Evolutionary conservation across 2,797 vertebrate species (phyloP).

Genomic region (Tauraco hartlaubi): DNA sequence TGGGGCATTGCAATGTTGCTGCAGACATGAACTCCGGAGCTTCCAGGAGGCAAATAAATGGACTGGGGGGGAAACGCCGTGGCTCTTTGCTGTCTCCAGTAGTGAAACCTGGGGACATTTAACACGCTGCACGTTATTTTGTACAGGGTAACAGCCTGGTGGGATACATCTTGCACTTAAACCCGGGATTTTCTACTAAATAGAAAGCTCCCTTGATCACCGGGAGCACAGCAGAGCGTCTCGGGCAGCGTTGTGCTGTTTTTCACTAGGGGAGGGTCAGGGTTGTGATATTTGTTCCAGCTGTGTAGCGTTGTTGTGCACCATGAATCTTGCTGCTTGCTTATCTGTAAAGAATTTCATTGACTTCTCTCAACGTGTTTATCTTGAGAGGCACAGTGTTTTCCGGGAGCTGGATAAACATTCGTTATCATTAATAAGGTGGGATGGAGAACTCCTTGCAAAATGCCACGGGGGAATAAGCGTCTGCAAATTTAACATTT

Average conservation of each 20-base stretch:
- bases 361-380: background rate
- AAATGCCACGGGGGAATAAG: background rate
- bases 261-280: background rate
- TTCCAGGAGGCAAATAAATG: background rate
- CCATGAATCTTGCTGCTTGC: background rate
- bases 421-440: background rate
- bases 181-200: background rate
- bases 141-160: background rate
- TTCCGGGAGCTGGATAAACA: background rate
- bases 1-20: background rate
- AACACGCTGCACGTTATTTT: background rate
- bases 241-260: background rate
- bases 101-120: background rate
- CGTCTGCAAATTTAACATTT: accelerated
- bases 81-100: background rate
- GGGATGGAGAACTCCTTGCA: background rate
- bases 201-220: background rate
- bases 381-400: background rate
- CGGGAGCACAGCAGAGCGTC: background rate
- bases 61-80: background rate
- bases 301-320: background rate
- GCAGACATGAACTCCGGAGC: background rate
- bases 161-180: background rate
- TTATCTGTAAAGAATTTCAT: background rate
- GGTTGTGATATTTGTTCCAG: background rate